These are phyloP conservation scores for Aythya baeri DNA, from an alignment of 2,113 vertebrate genomes.

Conservation along the genomic window DNA sequence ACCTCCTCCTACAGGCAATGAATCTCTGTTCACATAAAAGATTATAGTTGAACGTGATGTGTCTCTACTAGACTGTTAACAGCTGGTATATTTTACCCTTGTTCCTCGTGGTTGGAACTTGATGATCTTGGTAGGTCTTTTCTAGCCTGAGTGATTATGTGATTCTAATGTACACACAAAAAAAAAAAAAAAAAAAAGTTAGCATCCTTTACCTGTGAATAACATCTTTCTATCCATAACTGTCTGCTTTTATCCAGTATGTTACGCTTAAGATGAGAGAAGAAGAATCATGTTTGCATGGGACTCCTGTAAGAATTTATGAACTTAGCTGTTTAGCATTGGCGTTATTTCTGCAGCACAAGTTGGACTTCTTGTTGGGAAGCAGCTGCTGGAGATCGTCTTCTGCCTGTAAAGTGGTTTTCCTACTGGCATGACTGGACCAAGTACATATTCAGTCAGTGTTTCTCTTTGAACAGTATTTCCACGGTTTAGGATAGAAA, in stretches of 20 bases:
- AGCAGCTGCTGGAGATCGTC: not conserved
- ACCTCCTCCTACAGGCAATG: not conserved
- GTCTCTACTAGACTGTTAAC: not conserved
- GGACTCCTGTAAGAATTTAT: not conserved
- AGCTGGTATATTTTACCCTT: not conserved
- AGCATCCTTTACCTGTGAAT: not conserved
- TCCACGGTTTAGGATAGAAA: not conserved
- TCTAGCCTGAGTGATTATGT: not conserved
- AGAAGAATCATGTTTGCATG: not conserved
- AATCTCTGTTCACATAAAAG: not conserved
- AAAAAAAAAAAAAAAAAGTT: not conserved
- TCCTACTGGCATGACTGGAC: not conserved
- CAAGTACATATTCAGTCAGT: not conserved
- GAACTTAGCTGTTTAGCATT: not conserved
- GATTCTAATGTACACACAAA: not conserved
- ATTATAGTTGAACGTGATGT: not conserved
- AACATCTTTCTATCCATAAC: not conserved
- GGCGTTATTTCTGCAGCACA: not conserved
- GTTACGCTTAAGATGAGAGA: not conserved
- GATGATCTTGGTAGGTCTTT: not conserved
- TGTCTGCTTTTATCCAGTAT: not conserved
- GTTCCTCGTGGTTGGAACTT: not conserved
- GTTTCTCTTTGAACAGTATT: accelerated
- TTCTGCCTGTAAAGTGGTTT: not conserved
- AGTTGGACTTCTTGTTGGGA: not conserved